Conservation (phyloP, 2,113 vertebrate genomes). For the Clarias macrocephalus region DNA sequence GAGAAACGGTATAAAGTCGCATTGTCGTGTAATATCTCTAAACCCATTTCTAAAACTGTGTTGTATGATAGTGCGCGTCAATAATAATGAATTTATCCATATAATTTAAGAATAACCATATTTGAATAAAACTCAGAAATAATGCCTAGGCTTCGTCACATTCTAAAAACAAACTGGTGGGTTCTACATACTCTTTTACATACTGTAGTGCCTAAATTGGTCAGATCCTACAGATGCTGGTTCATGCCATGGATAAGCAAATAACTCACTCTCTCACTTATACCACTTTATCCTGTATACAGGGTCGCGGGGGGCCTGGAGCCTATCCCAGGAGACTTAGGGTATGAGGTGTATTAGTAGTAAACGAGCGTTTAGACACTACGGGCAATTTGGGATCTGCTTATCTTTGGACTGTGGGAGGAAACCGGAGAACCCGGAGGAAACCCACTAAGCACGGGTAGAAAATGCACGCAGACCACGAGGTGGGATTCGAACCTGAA, state of each 20-base stretch:
- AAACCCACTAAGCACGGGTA: no score
- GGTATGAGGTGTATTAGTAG: no score
- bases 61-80: background rate
- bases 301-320: no score
- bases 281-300: no score
- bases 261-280: background rate
- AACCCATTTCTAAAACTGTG: background rate
- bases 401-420: no score
- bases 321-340: no score
- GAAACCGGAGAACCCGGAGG: no score
- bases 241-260: background rate
- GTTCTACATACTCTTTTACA: background rate
- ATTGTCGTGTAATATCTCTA: constrained; percentile 41
- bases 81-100: background rate
- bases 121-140: background rate
- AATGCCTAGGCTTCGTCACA: background rate
- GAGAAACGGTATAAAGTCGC: constrained; percentile 22
- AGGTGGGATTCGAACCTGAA: no score
- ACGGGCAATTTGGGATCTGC: no score
- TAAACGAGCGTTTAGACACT: no score
- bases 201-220: background rate
- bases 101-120: background rate
- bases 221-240: background rate
- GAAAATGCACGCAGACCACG: no score
- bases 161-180: background rate